phyloP scores from a whole-genome alignment of 2,113 vertebrate species.

The Rhynchopsitta pachyrhyncha region DNA sequence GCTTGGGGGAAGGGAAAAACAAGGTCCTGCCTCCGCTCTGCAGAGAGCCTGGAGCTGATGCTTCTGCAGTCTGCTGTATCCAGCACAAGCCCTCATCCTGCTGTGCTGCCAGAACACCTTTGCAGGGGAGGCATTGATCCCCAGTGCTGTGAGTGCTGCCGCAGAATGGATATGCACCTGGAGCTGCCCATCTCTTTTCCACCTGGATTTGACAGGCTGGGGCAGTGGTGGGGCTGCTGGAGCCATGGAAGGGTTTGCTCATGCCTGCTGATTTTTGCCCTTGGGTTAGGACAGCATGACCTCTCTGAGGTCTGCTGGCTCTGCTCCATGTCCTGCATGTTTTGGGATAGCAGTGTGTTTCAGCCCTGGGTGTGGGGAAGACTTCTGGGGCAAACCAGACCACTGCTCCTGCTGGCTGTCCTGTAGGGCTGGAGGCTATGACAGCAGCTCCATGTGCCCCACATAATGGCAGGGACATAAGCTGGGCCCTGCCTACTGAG shows the following conservation, averaged over 20 bases:
- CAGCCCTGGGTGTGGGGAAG: fast-evolving
- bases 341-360: neutral
- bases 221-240: neutral
- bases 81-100: neutral
- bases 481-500: neutral
- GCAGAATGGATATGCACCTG: fast-evolving
- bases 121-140: neutral
- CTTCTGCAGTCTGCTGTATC: neutral
- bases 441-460: neutral
- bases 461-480: fast-evolving
- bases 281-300: neutral
- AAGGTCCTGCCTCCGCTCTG: neutral
- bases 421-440: neutral
- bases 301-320: neutral
- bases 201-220: neutral
- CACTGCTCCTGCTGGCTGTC: neutral
- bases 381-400: neutral
- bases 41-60: neutral
- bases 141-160: neutral
- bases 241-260: neutral
- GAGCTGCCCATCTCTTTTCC: neutral
- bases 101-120: neutral
- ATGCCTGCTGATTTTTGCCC: neutral
- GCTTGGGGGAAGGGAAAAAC: conserved; percentile 7
- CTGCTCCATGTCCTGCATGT: fast-evolving